Conservation (phyloP, 2,888 invertebrate species). For the Watsonalla cultraria region DNA sequence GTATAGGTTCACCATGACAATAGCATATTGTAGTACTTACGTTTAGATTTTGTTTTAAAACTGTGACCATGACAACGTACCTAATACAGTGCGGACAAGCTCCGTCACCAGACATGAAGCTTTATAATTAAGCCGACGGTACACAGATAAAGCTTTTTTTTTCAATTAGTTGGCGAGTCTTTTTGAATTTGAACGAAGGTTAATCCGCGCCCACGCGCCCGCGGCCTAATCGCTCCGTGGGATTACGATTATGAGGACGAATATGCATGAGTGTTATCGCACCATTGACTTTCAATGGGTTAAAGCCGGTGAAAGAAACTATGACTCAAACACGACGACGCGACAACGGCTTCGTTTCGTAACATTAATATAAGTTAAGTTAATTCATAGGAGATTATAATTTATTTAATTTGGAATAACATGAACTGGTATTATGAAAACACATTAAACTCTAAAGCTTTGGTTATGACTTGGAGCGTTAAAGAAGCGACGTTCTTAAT, state of each 20-base stretch:
- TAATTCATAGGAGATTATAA: background rate
- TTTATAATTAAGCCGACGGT: slow-evolving; percentile 56
- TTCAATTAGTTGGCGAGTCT: slow-evolving; percentile 32
- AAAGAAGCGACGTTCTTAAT: background rate
- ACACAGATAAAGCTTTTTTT: slow-evolving; percentile 54
- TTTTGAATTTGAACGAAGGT: slow-evolving; percentile 38
- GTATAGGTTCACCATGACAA: no score
- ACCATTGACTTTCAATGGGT: slow-evolving; percentile 62
- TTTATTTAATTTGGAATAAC: background rate
- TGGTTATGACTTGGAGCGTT: background rate
- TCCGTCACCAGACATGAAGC: slow-evolving; percentile 55
- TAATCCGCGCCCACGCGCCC: slow-evolving; percentile 62
- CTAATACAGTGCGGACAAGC: slow-evolving; percentile 44
- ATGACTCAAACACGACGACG: slow-evolving; percentile 9
- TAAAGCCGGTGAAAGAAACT: slow-evolving; percentile 47
- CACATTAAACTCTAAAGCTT: background rate
- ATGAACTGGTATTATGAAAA: background rate
- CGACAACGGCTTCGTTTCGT: background rate
- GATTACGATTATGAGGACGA: slow-evolving; percentile 64
- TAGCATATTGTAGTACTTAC: no score
- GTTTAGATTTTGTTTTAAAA: background rate
- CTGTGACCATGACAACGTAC: slow-evolving; percentile 6
- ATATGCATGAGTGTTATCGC: slow-evolving; percentile 67
- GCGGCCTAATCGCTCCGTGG: slow-evolving; percentile 67
- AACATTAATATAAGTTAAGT: background rate